Conservation (phyloP, 1,140 invertebrate genomes). For the Chironomus striatipennis region DNA sequence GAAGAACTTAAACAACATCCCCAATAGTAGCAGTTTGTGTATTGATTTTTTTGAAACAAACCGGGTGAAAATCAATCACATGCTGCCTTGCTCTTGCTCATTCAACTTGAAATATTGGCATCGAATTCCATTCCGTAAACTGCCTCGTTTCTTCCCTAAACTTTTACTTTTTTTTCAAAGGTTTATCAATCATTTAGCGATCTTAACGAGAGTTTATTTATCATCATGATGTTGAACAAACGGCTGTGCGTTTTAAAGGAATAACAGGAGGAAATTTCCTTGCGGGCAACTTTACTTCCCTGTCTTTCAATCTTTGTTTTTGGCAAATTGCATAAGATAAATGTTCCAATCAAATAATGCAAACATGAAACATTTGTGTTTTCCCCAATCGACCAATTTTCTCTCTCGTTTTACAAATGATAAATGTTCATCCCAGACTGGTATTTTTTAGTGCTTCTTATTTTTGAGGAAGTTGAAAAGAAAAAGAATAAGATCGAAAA, state of each 20-base stretch:
- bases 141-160: background rate
- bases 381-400: background rate
- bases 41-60: background rate
- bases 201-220: slow-evolving; percentile 21
- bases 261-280: background rate
- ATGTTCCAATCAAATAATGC: slow-evolving; percentile 6
- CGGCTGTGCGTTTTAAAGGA: background rate
- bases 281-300: background rate
- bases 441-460: background rate
- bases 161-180: slow-evolving; percentile 10
- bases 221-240: background rate
- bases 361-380: background rate
- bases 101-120: slow-evolving; percentile 10
- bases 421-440: background rate
- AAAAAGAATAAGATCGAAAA: background rate
- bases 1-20: no score
- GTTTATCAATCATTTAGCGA: slow-evolving; percentile 22
- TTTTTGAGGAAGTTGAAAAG: background rate
- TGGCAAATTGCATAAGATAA: slow-evolving; percentile 22
- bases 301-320: background rate
- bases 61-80: slow-evolving; percentile 10
- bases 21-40: no score
- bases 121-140: background rate
- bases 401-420: background rate
- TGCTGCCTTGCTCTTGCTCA: background rate